phyloP scores from a whole-genome alignment of 2,888 invertebrate genomes.

The Euplagia quadripunctaria region DNA sequence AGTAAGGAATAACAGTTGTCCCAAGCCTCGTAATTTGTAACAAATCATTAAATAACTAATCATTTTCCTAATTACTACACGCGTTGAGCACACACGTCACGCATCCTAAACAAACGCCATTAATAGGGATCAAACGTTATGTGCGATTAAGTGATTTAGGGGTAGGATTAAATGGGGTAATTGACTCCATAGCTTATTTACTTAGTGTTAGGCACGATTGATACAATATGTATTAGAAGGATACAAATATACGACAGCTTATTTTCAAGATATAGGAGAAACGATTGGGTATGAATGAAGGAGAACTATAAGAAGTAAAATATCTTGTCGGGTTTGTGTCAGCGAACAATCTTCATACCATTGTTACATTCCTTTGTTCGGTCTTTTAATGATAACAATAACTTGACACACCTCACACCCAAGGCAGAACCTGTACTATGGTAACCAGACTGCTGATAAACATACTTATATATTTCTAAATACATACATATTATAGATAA shows the following conservation, averaged over 20 bases:
- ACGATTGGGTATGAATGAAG: no score
- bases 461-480: no score
- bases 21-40: background rate
- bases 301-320: no score
- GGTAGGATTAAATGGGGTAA: slow-evolving; percentile 5
- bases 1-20: background rate
- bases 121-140: slow-evolving; percentile 36
- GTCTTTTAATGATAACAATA: no score
- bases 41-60: slow-evolving; percentile 13
- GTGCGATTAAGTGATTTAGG: slow-evolving; percentile 29
- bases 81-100: slow-evolving; percentile 14
- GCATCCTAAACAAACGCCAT: slow-evolving; percentile 44
- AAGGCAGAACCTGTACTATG: no score
- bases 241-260: background rate
- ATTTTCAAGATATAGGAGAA: no score
- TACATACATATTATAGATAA: no score
- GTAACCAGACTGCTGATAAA: no score
- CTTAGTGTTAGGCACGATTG: background rate
- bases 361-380: no score
- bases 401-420: no score
- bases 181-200: background rate
- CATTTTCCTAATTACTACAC: background rate
- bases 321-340: no score
- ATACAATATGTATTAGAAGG: background rate
- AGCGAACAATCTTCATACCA: no score